Evolutionary conservation across 2,113 vertebrate genomes (phyloP).

Genomic region (Odontophorus gujanensis): DNA sequence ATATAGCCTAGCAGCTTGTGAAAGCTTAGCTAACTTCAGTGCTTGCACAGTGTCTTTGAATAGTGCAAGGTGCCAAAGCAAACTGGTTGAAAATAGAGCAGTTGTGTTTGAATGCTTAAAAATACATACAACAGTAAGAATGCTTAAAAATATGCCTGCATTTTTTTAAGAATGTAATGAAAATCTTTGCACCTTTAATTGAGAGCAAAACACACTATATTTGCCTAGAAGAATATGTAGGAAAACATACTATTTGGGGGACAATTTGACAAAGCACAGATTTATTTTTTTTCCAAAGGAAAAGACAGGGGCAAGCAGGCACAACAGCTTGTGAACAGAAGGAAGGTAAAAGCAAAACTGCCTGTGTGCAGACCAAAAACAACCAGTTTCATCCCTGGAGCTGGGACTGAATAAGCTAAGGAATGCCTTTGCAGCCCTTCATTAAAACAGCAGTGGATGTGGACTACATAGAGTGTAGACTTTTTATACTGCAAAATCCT

Average conservation of each 20-base stretch:
- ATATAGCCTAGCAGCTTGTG: background rate
- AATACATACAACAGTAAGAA: background rate
- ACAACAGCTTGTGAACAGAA: background rate
- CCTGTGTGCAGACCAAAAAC: background rate
- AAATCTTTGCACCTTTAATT: background rate
- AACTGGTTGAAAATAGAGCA: background rate
- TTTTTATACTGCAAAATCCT: background rate
- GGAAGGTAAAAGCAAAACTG: background rate
- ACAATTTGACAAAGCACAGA: background rate
- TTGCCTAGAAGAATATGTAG: background rate
- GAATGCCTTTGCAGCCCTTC: background rate
- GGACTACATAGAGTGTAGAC: background rate
- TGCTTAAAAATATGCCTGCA: background rate
- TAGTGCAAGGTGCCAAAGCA: background rate
- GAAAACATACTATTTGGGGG: background rate
- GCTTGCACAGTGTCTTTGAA: background rate
- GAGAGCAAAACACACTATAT: background rate
- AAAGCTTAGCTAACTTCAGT: background rate
- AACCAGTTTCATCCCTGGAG: background rate
- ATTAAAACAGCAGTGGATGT: background rate
- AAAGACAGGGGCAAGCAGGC: background rate
- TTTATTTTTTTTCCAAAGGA: background rate
- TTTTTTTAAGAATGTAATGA: background rate
- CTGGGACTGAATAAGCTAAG: background rate
- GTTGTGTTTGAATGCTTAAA: background rate